Conservation (phyloP, 2,888 invertebrate genomes). For the Sepiola atlantica region DNA sequence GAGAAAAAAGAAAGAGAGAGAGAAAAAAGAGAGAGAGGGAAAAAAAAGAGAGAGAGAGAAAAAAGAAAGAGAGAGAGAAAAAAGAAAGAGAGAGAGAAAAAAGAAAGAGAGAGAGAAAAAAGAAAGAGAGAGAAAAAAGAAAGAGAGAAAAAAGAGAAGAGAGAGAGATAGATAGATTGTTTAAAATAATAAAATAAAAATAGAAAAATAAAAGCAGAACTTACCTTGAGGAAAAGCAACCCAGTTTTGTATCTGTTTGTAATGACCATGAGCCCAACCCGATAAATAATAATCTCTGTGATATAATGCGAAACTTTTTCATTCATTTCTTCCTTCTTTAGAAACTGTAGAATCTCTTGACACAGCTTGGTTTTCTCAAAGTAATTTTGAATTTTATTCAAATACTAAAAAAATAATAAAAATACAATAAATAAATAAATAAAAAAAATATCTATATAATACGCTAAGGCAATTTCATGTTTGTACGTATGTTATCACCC, state of each 20-base stretch:
- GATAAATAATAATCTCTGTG: conserved; percentile 68
- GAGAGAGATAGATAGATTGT: neutral
- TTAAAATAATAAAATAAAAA: no score
- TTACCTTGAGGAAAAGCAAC: conserved; percentile 23
- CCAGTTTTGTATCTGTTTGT: conserved; percentile 61
- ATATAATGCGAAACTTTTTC: conserved; percentile 64
- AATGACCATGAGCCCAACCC: conserved; percentile 61
- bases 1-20: no score
- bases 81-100: no score
- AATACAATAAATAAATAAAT: neutral
- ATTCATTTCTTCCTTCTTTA: conserved; percentile 51
- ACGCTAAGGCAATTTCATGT: neutral
- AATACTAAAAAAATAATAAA: conserved; percentile 59
- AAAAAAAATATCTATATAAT: neutral
- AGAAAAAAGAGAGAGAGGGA: no score
- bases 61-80: no score
- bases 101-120: neutral
- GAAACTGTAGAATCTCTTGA: conserved; percentile 59
- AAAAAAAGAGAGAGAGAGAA: no score
- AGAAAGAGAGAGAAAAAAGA: neutral
- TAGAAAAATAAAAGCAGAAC: neutral
- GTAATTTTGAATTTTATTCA: conserved; percentile 58
- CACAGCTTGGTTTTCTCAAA: conserved; percentile 62
- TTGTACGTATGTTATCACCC: no score
- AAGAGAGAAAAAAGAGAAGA: neutral